Conservation (phyloP, 2,113 vertebrate species). For the Bubo scandiacus region DNA sequence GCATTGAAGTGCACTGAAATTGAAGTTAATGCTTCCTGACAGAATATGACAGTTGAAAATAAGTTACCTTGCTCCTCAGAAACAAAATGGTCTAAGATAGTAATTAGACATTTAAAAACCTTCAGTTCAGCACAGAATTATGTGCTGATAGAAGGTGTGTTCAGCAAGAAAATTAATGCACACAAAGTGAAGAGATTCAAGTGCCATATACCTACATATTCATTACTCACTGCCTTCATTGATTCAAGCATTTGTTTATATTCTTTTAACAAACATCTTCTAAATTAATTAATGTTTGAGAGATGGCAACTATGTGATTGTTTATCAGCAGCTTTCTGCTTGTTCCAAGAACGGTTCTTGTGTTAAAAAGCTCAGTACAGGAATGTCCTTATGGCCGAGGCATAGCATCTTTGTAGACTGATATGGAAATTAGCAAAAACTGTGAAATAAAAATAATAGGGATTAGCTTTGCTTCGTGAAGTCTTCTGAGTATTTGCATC, state of each 20-base stretch:
- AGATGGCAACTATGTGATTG: not conserved
- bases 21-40: not conserved
- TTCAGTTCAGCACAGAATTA: not conserved
- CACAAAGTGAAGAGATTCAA: slow-evolving; percentile 14
- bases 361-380: not conserved
- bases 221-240: not conserved
- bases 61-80: slow-evolving; percentile 9
- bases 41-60: not conserved
- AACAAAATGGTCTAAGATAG: not conserved
- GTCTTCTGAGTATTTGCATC: not conserved
- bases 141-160: not conserved
- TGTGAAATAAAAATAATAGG: not conserved
- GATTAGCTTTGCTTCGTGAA: not conserved
- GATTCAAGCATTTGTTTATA: not conserved
- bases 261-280: not conserved
- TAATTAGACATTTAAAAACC: not conserved
- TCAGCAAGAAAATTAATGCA: not conserved
- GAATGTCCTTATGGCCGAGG: not conserved
- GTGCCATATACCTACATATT: not conserved
- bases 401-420: not conserved
- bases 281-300: not conserved
- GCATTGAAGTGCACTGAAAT: not conserved
- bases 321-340: not conserved
- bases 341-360: not conserved
- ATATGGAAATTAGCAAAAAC: not conserved